Percentiles rank a stretch among this genome's conserved stretches.
Conservation (phyloP, 2,113 vertebrate genomes). For the Lepisosteus osseus region DNA sequence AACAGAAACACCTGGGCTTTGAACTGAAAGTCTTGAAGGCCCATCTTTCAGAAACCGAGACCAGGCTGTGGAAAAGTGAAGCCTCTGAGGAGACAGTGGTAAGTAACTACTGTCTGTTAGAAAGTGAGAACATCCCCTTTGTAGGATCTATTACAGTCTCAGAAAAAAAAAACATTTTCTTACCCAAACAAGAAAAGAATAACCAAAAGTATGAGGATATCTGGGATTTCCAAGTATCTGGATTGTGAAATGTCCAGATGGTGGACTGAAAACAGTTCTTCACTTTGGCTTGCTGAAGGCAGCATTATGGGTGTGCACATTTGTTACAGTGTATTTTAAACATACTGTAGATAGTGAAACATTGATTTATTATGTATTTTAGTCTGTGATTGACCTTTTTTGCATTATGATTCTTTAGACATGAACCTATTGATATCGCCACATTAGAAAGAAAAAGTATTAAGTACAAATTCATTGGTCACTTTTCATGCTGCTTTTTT, state of each 20-base stretch:
- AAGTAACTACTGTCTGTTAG: not conserved
- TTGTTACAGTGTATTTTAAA: not conserved
- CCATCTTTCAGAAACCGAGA: conserved; percentile 32
- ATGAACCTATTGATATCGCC: too few species aligned
- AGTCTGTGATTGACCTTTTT: not conserved
- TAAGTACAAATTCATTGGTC: too few species aligned
- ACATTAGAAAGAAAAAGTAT: too few species aligned
- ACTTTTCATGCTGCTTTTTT: too few species aligned
- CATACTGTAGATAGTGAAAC: not conserved
- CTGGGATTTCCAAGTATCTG: not conserved
- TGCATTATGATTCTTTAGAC: too few species aligned
- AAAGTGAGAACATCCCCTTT: not conserved
- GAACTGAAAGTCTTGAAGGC: conserved; percentile 40
- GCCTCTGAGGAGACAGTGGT: conserved; percentile 22
- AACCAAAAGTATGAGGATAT: too few species aligned
- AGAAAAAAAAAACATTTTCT: too few species aligned
- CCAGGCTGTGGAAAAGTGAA: conserved; percentile 24
- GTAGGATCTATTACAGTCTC: too few species aligned
- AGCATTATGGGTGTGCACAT: not conserved
- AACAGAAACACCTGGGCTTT: conserved; percentile 36
- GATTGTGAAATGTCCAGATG: not conserved
- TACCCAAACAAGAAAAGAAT: too few species aligned
- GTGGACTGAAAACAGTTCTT: not conserved
- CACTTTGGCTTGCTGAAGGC: not conserved
- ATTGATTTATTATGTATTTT: too few species aligned